phyloP scores from a whole-genome alignment of 2,888 invertebrate species.

The Ophioninae sp. region DNA sequence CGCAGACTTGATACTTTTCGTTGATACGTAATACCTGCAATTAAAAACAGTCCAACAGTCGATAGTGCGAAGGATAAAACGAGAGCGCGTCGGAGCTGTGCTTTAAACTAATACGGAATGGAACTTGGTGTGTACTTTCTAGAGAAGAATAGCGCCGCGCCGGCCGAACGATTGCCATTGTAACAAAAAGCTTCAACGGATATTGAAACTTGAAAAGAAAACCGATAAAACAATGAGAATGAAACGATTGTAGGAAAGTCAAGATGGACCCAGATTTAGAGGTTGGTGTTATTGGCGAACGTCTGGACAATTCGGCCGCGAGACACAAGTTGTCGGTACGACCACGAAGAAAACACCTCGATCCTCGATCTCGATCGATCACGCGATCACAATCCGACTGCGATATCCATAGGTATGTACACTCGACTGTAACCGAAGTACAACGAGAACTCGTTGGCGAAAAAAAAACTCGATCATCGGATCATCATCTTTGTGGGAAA shows the following conservation, averaged over 20 bases:
- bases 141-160: slow-evolving; percentile 9
- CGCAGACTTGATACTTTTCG: not conserved
- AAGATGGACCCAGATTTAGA: slow-evolving; percentile 85
- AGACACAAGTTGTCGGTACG: slow-evolving; percentile 88
- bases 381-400: slow-evolving; percentile 72
- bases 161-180: slow-evolving; percentile 10
- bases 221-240: slow-evolving; percentile 10
- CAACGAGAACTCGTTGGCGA: slow-evolving; percentile 37
- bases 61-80: slow-evolving; percentile 11
- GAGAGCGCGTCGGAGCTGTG: slow-evolving; percentile 16
- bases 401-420: slow-evolving; percentile 71
- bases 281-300: slow-evolving; percentile 82
- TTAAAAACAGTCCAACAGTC: not conserved
- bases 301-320: slow-evolving; percentile 88
- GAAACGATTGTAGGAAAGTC: slow-evolving; percentile 72
- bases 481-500: not conserved
- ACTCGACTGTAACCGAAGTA: not conserved
- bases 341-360: slow-evolving; percentile 86
- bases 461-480: slow-evolving; percentile 18
- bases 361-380: slow-evolving; percentile 80
- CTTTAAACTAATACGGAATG: slow-evolving; percentile 36
- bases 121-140: slow-evolving; percentile 7
- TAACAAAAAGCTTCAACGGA: slow-evolving; percentile 37
- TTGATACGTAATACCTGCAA: not conserved
- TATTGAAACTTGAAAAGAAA: not conserved